These are phyloP conservation scores for Myripristis jacobus DNA, from an alignment of 2,797 vertebrate species.

Conservation along the genomic window DNA sequence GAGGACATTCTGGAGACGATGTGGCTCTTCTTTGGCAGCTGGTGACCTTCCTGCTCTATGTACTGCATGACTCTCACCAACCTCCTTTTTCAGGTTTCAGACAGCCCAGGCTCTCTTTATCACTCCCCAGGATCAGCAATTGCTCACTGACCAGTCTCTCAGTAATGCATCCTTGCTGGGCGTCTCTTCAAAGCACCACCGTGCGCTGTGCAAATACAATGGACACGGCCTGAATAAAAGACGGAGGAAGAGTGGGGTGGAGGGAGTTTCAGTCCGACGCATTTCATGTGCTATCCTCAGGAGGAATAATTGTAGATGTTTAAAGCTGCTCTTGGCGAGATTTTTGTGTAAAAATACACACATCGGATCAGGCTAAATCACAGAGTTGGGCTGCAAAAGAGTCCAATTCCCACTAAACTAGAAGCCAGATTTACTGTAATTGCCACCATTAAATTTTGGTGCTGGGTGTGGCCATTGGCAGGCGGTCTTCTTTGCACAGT, in stretches of 20 bases:
- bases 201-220: conserved; percentile 80
- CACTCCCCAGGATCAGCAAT: conserved; percentile 84
- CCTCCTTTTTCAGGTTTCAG: conserved; percentile 77
- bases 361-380: conserved; percentile 11
- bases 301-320: conserved; percentile 17
- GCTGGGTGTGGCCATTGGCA: not conserved
- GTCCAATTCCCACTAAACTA: not conserved
- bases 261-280: conserved; percentile 34
- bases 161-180: conserved; percentile 81
- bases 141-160: conserved; percentile 83
- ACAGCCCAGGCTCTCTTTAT: conserved; percentile 80
- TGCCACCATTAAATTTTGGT: conserved; percentile 4
- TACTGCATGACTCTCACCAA: conserved; percentile 71
- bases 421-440: not conserved
- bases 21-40: conserved; percentile 76
- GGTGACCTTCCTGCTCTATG: conserved; percentile 83
- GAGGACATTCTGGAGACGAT: conserved; percentile 68
- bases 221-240: conserved; percentile 69
- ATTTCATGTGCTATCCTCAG: conserved; percentile 50
- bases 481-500: not conserved
- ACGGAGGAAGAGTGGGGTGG: conserved; percentile 20
- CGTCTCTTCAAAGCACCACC: conserved; percentile 73
- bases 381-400: conserved; percentile 19
- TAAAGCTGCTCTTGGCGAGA: not conserved
- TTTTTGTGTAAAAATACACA: conserved; percentile 21